Percentiles rank a stretch among this genome's conserved stretches.
phyloP scores from a whole-genome alignment of 1,140 invertebrate genomes.

The Drosophila gunungcola region DNA sequence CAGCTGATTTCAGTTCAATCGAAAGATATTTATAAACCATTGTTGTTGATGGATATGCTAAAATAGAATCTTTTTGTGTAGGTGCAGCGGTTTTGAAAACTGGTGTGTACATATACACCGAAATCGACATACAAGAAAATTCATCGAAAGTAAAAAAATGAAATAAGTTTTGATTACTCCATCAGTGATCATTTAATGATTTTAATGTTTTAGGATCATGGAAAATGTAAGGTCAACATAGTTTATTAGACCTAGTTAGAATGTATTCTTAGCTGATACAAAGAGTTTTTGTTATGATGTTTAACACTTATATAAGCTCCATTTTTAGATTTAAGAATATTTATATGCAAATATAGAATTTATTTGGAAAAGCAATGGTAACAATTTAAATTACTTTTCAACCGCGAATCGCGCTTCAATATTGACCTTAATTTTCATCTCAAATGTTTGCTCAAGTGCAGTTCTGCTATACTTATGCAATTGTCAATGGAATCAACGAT shows the following conservation, averaged over 20 bases:
- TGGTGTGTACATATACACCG: not conserved
- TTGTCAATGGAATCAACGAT: not conserved
- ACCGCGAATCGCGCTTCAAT: not conserved
- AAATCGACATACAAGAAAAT: not conserved
- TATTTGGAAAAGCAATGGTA: not conserved
- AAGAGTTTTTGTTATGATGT: not conserved
- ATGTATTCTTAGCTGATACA: no score
- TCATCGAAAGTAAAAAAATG: not conserved
- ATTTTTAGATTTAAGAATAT: not conserved
- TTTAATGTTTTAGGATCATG: no score
- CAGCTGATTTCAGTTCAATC: conserved; percentile 3
- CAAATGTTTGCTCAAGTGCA: conserved; percentile 10
- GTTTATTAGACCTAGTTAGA: not conserved
- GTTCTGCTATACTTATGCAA: conserved; percentile 23
- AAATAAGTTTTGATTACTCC: no score
- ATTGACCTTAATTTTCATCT: conserved; percentile 1
- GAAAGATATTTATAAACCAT: conserved; percentile 35
- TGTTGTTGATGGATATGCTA: conserved; percentile 17
- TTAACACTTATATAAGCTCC: not conserved
- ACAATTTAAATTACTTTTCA: not conserved
- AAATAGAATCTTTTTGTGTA: conserved; percentile 24
- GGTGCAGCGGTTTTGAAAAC: conserved; percentile 10
- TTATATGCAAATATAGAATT: not conserved
- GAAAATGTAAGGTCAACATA: no score
- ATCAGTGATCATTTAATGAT: no score